Conservation (phyloP, 2,797 vertebrate species). For the Bradypodion pumilum region DNA sequence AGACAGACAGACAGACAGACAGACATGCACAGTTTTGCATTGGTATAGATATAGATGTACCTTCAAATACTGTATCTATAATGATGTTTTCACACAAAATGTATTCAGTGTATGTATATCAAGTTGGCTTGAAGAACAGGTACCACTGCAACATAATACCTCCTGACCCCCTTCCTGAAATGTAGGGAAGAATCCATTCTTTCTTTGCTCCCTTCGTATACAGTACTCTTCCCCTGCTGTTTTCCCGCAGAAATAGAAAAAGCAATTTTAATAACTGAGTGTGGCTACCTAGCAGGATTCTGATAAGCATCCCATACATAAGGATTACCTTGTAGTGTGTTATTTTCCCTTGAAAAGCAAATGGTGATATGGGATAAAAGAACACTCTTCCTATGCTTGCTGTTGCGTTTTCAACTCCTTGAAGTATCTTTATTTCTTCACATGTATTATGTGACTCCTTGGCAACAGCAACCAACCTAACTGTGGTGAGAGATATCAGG, state of each 20-base stretch:
- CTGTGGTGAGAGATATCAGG: constrained; percentile 27
- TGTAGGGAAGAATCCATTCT: background rate
- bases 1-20: no score
- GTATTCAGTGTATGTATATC: no score
- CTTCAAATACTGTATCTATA: no score
- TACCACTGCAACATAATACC: no score
- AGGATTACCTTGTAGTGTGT: constrained; percentile 64
- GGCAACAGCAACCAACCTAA: background rate
- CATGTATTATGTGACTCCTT: constrained; percentile 22
- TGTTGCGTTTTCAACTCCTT: constrained; percentile 49
- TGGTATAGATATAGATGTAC: no score
- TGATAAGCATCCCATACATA: background rate
- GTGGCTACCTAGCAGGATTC: background rate
- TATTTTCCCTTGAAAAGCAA: constrained; percentile 39
- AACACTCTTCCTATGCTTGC: constrained; percentile 60
- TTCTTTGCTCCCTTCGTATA: background rate
- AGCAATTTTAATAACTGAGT: background rate
- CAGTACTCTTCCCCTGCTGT: no score
- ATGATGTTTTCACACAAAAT: no score
- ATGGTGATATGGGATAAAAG: constrained; percentile 50
- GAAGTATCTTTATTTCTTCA: constrained; percentile 31
- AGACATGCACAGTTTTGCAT: no score
- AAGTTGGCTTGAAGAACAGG: no score
- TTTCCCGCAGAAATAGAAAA: background rate
- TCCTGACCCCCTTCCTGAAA: background rate